These are phyloP conservation scores for Heliconius eleuchia DNA, from an alignment of 1,140 invertebrate genomes.

Conservation along the genomic window DNA sequence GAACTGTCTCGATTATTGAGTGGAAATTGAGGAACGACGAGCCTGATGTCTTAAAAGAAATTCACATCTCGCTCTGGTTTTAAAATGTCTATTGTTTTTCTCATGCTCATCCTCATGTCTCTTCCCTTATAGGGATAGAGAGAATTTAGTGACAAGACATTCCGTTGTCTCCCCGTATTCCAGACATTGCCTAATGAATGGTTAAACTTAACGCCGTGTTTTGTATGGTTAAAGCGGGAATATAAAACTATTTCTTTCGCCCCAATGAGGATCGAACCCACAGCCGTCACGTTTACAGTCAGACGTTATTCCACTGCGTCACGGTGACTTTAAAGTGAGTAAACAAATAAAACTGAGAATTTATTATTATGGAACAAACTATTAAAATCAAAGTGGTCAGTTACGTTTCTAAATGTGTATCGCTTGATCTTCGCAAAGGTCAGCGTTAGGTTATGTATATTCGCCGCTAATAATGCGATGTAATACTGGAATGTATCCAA, in stretches of 20 bases:
- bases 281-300: background rate
- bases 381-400: background rate
- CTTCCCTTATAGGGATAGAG: no score
- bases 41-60: no score
- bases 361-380: slow-evolving; percentile 6
- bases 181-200: background rate
- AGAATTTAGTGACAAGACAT: no score
- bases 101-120: no score
- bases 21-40: no score
- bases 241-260: background rate
- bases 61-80: no score
- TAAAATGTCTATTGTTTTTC: no score
- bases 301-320: no score
- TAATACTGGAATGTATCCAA: background rate
- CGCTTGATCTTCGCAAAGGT: slow-evolving; percentile 7
- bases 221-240: background rate
- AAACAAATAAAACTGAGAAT: slow-evolving; percentile 3
- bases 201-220: background rate
- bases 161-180: no score
- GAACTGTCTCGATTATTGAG: no score
- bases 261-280: background rate
- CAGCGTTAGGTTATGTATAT: slow-evolving; percentile 3
- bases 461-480: background rate
- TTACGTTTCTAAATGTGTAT: slow-evolving; percentile 6
- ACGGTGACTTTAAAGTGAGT: background rate